Evolutionary conservation across 2,113 vertebrate genomes (phyloP), one percentile per base, ranked within the genome.

Genomic region (Piliocolobus tephrosceles): DNA sequence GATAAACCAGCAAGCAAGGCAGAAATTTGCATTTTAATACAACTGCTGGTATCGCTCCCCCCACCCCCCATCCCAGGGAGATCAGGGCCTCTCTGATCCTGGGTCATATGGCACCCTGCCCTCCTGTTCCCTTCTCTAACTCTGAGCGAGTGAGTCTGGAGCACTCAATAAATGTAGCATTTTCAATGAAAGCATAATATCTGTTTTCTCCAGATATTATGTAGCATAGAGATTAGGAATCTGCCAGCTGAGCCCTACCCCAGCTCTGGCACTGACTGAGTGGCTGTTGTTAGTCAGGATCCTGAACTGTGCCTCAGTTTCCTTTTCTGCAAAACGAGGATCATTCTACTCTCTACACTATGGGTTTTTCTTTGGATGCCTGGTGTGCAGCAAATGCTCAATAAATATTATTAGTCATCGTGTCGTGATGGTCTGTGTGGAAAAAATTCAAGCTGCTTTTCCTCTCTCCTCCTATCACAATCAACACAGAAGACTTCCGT

Each of bases 21-120:
- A 98, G 98, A 98, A 99, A 99, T 99, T 99, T 99, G 99, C 99
- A 99, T 99, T 99, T 99, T 99, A 99, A 99, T 99, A 98, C 98
- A 99, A 98, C 98, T 98, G 99, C 99, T 99, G 97, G 98, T 99
- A 98, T 99, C 98, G 94, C 94, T 99, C 98, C 98, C 81, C 84
- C 82, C 47, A 12, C 2, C 27, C 76, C 72, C 91, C 97, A 73
- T 83, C 75, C 73, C 0, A 0, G 14, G 57, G 96, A n/a, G 97
- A 98, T 98, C 95, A 58, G 96, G 96, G 75, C 94, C 82, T 82
- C 68, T 45, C 78, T 64, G 93, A 93, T 88, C 43, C 0, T 0
- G n/a, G 57, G 80, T 78, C 82, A 45, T 27, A 79, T 22, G n/a
- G 70, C 2, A 1, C 72, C 45, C 47, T 20, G 79, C 93, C 79